Evolutionary conservation across 2,888 invertebrate genomes (phyloP), one percentile per base, ranked within the genome.

Genomic region (Mamestra brassicae): DNA sequence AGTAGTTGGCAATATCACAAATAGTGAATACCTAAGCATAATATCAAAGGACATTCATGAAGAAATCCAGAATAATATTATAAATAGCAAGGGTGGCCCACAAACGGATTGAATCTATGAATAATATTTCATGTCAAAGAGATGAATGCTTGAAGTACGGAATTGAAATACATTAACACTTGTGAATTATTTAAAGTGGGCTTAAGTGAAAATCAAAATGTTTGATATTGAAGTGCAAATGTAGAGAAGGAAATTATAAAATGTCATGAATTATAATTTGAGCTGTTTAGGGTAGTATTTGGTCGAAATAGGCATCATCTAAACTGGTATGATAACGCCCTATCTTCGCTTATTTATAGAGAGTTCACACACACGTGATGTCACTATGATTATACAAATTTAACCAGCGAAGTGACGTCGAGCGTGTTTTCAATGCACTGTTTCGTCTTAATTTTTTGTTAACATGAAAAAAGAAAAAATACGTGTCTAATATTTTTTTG

Each of bases 61-160:
- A 57, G 74, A 74, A 67, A 74, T 61, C n/a, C 55, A 52, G 50
- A 57, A 64, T 60, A 61, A 55, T 45, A 78, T 62, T 57, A 69
- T 70, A 73, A 70, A 70, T 70, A 70, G 70, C 65, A 67, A 75
- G 58, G 57, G 71, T 80, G 66, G 38, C 66, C 81, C 52, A 70
- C 78, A 75, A 72, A 82, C 54, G 80, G 64, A 71, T 61, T 75
- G 83, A 83, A 85, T 86, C 62, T 71, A 86, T 86, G 86, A 86
- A 86, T 86, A 86, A 80, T 81, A 83, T 83, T 86, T 71, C 57
- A 76, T 62, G 71, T 81, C 87, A 86, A 83, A 81, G 81, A 80
- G 78, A 83, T 69, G 77, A 67, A 86, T 85, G 68, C 64, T 62
- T 61, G 13, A 81, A 57, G 69, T 60, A 62, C 69, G 67, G 72